These are phyloP conservation scores for Dryomyza anilis DNA, from an alignment of 2,888 invertebrate genomes.

Conservation along the genomic window DNA sequence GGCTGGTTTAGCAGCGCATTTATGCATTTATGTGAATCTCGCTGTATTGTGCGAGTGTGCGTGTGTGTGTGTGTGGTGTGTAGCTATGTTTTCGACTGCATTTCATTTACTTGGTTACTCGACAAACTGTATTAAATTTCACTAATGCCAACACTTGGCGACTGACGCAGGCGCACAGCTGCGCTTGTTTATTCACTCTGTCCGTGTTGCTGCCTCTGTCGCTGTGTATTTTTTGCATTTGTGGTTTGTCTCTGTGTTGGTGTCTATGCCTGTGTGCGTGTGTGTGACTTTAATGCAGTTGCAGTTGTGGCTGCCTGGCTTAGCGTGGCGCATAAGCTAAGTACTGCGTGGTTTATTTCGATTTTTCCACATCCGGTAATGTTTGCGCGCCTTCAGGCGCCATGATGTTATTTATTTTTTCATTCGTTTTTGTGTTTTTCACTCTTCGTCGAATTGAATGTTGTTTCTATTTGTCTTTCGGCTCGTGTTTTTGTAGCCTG, in stretches of 20 bases:
- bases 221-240: too few species aligned
- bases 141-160: background rate
- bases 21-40: background rate
- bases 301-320: slow-evolving; percentile 14
- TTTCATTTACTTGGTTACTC: slow-evolving; percentile 11
- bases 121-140: slow-evolving; percentile 8
- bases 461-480: too few species aligned
- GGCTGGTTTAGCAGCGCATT: background rate
- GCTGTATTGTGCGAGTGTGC: background rate
- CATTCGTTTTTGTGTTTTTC: too few species aligned
- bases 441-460: too few species aligned
- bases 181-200: too few species aligned
- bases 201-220: too few species aligned
- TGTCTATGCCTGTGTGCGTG: background rate
- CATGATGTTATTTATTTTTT: too few species aligned
- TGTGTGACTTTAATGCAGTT: slow-evolving; percentile 21
- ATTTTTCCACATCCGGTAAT: background rate
- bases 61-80: background rate
- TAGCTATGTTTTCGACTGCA: background rate
- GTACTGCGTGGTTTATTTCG: slow-evolving; percentile 21
- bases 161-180: background rate
- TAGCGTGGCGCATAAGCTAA: slow-evolving; percentile 23
- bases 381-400: too few species aligned
- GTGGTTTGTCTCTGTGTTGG: background rate
- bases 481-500: too few species aligned